phyloP scores from a whole-genome alignment of 2,888 invertebrate genomes.

The Cremastobaeus sp. region DNA sequence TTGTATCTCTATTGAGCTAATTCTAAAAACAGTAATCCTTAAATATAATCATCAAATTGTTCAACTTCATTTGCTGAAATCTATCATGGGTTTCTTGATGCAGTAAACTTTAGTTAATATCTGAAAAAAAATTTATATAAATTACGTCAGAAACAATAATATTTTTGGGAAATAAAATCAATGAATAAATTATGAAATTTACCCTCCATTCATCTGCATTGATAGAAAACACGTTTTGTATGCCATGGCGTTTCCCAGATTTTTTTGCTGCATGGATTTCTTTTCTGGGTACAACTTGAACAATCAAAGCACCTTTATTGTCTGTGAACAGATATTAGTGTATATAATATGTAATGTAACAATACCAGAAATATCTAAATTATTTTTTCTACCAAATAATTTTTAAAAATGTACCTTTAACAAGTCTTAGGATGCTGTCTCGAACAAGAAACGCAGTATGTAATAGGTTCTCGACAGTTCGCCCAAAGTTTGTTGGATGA shows the following conservation, averaged over 20 bases:
- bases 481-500: conserved; percentile 81
- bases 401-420: conserved; percentile 76
- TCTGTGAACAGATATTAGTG: conserved; percentile 58
- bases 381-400: no score
- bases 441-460: conserved; percentile 82
- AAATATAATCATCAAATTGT: no score
- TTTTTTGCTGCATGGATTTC: conserved; percentile 65
- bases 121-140: conserved; percentile 64
- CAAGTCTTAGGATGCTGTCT: conserved; percentile 80
- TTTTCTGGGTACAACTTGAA: conserved; percentile 71
- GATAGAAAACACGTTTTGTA: conserved; percentile 81
- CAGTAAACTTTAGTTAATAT: conserved; percentile 64
- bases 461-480: conserved; percentile 83
- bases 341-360: no score
- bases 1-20: no score
- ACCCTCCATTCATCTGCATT: conserved; percentile 82
- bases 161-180: background rate
- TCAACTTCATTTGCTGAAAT: conserved; percentile 49
- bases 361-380: no score
- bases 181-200: conserved; percentile 33
- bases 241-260: conserved; percentile 74
- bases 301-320: conserved; percentile 62
- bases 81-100: conserved; percentile 70
- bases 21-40: no score
- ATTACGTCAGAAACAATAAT: no score